Percentiles rank a stretch among this genome's conserved stretches.
phyloP scores from a whole-genome alignment of 2,113 vertebrate genomes.

The Brachyhypopomus occidentalis region DNA sequence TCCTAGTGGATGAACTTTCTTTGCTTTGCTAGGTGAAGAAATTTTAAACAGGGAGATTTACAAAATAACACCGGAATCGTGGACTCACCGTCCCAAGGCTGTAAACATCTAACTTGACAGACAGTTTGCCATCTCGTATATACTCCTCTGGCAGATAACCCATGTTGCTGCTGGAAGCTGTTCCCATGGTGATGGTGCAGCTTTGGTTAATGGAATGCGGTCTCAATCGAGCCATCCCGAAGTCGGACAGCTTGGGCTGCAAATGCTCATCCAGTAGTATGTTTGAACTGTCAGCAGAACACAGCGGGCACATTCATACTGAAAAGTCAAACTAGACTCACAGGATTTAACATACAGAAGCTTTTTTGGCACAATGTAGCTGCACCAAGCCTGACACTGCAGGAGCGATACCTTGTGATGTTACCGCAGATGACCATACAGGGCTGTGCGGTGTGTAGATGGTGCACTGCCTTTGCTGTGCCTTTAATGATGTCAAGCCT shows the following conservation, averaged over 20 bases:
- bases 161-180: constrained; percentile 55
- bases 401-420: constrained; percentile 66
- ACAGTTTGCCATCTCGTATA: constrained; percentile 72
- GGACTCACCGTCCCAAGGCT: constrained; percentile 75
- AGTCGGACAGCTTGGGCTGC: constrained; percentile 71
- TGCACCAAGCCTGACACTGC: background rate
- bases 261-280: constrained; percentile 70
- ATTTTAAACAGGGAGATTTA: background rate
- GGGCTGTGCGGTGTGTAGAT: constrained; percentile 65
- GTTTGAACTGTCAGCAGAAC: constrained; percentile 63
- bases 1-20: too few species aligned
- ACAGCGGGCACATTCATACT: background rate
- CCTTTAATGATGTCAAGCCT: constrained; percentile 68
- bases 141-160: constrained; percentile 76
- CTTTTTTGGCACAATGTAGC: background rate
- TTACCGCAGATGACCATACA: constrained; percentile 70
- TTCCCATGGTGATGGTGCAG: constrained; percentile 61
- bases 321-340: background rate
- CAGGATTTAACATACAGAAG: background rate
- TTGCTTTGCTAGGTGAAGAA: too few species aligned
- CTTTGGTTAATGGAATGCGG: constrained; percentile 62
- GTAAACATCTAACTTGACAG: constrained; percentile 75
- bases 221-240: constrained; percentile 70
- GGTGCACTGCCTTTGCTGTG: constrained; percentile 62
- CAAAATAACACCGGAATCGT: background rate